These are phyloP conservation scores for Brassicogethes aeneus DNA, from an alignment of 2,888 invertebrate species.

Conservation along the genomic window DNA sequence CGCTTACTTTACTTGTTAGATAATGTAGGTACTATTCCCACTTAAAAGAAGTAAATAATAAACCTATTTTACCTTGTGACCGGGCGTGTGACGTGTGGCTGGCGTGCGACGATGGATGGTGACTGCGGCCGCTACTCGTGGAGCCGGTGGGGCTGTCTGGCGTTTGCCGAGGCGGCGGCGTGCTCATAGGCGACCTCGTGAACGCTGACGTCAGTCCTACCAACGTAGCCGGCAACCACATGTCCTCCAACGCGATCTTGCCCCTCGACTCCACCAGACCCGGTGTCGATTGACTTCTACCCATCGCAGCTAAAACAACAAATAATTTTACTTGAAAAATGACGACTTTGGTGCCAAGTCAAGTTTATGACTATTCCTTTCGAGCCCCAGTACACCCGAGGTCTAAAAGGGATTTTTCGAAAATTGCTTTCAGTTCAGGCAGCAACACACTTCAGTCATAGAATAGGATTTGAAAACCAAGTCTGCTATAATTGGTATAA, in stretches of 20 bases:
- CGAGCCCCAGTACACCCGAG: too few relatives aligned
- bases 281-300: conserved; percentile 92
- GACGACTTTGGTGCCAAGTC: too few relatives aligned
- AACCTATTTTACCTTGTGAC: background rate
- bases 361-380: too few relatives aligned
- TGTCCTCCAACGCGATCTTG: conserved; percentile 78
- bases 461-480: too few relatives aligned
- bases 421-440: too few relatives aligned
- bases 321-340: background rate
- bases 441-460: too few relatives aligned
- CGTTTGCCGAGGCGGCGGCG: conserved; percentile 41
- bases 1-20: too few relatives aligned
- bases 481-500: too few relatives aligned
- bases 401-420: too few relatives aligned
- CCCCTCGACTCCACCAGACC: conserved; percentile 91
- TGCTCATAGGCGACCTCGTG: conserved; percentile 39
- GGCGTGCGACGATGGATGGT: conserved; percentile 34
- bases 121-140: conserved; percentile 43
- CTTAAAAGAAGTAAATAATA: too few relatives aligned
- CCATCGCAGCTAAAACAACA: conserved; percentile 70
- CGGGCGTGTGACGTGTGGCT: conserved; percentile 15
- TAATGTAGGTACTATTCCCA: too few relatives aligned
- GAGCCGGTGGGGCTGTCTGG: conserved; percentile 44
- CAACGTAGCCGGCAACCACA: conserved; percentile 57
- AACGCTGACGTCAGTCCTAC: conserved; percentile 31